Evolutionary conservation across 2,888 invertebrate genomes (phyloP).

Genomic region (Stratiomys singularior): DNA sequence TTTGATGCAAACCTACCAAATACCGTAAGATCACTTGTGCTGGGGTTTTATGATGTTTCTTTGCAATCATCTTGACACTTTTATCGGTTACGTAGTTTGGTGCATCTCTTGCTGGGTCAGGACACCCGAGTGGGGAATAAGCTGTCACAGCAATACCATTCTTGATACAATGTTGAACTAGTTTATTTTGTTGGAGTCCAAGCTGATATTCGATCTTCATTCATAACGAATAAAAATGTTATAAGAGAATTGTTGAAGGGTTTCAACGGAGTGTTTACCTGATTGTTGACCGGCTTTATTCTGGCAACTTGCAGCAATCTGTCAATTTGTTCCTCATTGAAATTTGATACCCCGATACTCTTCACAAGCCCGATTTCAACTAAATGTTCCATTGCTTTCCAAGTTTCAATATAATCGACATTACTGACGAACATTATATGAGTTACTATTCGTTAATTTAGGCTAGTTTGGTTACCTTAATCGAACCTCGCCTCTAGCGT

Average conservation of each 20-base stretch:
- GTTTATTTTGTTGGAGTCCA: conserved; percentile 75
- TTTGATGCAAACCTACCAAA: conserved; percentile 66
- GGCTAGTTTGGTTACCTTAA: conserved; percentile 53
- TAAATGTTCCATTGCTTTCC: conserved; percentile 82
- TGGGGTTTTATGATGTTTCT: conserved; percentile 73
- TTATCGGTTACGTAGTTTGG: conserved; percentile 68
- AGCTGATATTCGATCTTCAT: conserved; percentile 67
- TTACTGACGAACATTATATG: conserved; percentile 64
- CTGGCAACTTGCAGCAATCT: conserved; percentile 73
- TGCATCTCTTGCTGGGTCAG: conserved; percentile 64
- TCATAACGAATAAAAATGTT: too few species aligned
- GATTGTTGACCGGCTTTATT: conserved; percentile 75
- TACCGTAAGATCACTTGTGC: conserved; percentile 74
- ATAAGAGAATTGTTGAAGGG: not conserved
- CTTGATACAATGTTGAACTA: conserved; percentile 75
- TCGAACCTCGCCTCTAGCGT: conserved; percentile 50
- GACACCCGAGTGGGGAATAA: conserved; percentile 80
- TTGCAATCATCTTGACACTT: conserved; percentile 68
- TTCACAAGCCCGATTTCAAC: conserved; percentile 75
- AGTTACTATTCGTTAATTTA: not conserved
- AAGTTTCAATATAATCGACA: conserved; percentile 80
- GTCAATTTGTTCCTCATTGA: conserved; percentile 81
- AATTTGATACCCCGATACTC: conserved; percentile 89
- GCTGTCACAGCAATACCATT: conserved; percentile 74
- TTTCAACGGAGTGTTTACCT: conserved; percentile 59